These are phyloP conservation scores for Australoheros facetus DNA, from an alignment of 2,797 vertebrate genomes.

Conservation along the genomic window DNA sequence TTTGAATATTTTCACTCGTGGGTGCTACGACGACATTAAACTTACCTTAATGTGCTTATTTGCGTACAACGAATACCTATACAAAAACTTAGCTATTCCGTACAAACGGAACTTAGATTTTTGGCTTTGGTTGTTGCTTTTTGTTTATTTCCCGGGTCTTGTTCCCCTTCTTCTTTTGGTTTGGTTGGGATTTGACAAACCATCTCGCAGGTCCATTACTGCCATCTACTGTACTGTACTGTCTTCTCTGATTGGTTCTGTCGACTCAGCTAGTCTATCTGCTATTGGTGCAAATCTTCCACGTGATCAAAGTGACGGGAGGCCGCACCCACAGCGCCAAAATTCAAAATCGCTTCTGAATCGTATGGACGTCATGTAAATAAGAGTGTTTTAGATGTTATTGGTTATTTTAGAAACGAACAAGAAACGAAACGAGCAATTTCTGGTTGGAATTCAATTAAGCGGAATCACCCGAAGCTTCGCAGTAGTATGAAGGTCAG, in stretches of 20 bases:
- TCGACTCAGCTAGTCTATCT: background rate
- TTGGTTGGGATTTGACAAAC: background rate
- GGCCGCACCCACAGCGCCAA: slow-evolving; percentile 87
- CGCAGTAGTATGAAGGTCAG: slow-evolving; percentile 82
- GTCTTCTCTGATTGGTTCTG: slow-evolving; percentile 34
- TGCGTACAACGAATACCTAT: background rate
- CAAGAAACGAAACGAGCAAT: background rate
- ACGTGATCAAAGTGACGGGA: slow-evolving; percentile 73
- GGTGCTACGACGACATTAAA: background rate
- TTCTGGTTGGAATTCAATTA: background rate
- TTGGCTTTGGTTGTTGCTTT: background rate
- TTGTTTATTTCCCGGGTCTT: slow-evolving; percentile 49
- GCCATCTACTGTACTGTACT: slow-evolving; percentile 1
- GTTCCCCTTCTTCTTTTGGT: background rate
- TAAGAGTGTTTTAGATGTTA: background rate
- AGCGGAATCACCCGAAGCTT: slow-evolving; percentile 35
- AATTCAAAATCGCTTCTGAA: slow-evolving; percentile 88
- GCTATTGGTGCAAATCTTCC: slow-evolving; percentile 58
- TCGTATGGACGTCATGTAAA: slow-evolving; percentile 38
- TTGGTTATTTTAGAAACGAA: background rate
- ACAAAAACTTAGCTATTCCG: background rate
- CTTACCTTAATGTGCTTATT: slow-evolving; percentile 32
- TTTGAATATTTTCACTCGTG: background rate
- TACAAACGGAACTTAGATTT: background rate
- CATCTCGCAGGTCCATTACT: background rate